A percentile compares a stretch with the other conserved stretches of the same genome.
These are phyloP conservation scores for Threskiornis aethiopicus DNA, from an alignment of 2,797 vertebrate species.

Conservation along the genomic window DNA sequence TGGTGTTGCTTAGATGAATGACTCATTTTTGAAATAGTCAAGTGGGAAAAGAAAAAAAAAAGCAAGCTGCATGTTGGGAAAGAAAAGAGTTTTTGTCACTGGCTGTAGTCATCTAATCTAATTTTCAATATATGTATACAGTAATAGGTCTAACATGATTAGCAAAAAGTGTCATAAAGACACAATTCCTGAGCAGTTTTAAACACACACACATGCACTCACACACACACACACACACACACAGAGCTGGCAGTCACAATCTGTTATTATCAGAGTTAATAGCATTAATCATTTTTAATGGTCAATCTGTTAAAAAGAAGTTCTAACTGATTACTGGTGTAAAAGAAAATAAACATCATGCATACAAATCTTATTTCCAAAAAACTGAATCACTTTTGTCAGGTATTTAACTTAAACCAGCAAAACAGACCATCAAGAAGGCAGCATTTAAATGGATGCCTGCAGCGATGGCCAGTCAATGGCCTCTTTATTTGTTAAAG, in stretches of 20 bases:
- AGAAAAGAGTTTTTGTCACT: constrained; percentile 65
- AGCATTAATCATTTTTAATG: constrained; percentile 78
- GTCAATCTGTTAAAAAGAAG: constrained; percentile 61
- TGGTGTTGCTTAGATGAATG: background rate
- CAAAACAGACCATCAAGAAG: constrained; percentile 85
- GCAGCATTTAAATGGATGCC: constrained; percentile 88
- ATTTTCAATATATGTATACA: constrained; percentile 61
- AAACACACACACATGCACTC: background rate
- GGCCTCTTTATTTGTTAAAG: constrained; percentile 99
- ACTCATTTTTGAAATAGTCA: constrained; percentile 48
- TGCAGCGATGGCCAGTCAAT: constrained; percentile 91
- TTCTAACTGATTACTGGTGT: constrained; percentile 65
- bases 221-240: background rate
- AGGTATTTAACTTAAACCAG: constrained; percentile 81
- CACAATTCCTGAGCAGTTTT: constrained; percentile 28
- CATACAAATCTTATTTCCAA: constrained; percentile 75
- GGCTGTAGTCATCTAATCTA: constrained; percentile 42
- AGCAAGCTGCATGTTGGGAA: background rate
- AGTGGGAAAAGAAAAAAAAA: background rate
- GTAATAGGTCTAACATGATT: constrained; percentile 55
- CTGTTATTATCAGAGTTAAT: constrained; percentile 62
- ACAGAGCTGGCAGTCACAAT: constrained; percentile 41
- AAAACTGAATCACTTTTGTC: constrained; percentile 81
- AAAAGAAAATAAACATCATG: constrained; percentile 74
- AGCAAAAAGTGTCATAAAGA: constrained; percentile 52